Base-by-base conservation (phyloP, 92 coral and sea anemone genomes). In the Epizoanthus fatuus region DNA sequence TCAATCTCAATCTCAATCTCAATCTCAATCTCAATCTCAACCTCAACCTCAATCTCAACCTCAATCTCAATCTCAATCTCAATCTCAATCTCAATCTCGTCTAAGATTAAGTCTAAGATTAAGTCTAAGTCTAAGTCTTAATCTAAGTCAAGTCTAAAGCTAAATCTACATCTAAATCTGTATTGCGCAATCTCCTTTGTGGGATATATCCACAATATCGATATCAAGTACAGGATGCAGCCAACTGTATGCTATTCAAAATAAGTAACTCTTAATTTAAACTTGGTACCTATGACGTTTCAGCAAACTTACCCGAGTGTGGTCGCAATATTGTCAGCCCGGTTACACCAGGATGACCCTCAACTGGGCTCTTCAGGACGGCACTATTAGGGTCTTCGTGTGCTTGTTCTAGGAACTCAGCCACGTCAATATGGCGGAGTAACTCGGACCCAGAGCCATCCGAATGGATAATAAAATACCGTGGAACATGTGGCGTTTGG, bases 381-480 rank as follows among this genome's bases (percentile, higher is more conserved):
- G 99, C 99, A 7, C 95, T 88, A 44, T 87, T 87, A 38, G 92
- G 96, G 76, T 97, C 98, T 39, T 90, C 80, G 83, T 88, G 93
- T n/a, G 98, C 98, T 52, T 70, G 85, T 49, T 89, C 81, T 68
- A 97, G 86, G 84, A 91, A 93, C 40, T 95, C 96, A 53, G 73
- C 40, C 49, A 97, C 96, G 84, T 97, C 99, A 79, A 19, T 59
- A 63, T 87, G 79, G 47, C 98, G 97, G 51, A 97, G 76, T 16
- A 97, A 89, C 86, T 97, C 99, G n/a, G 92, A 95, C 69, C 99
- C 98, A 80, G 97, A 76, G 39, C 99, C 99, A 67, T 97, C 98
- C n/a, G 97, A 88, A 86, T 88, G 96, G 52, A 97, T 75, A 56
- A 93, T 80, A 56, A 97, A 97, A 89, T 87, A 97, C 47, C 89